These are phyloP conservation scores for Oligia latruncula DNA, from an alignment of 2,888 invertebrate genomes.

Conservation along the genomic window DNA sequence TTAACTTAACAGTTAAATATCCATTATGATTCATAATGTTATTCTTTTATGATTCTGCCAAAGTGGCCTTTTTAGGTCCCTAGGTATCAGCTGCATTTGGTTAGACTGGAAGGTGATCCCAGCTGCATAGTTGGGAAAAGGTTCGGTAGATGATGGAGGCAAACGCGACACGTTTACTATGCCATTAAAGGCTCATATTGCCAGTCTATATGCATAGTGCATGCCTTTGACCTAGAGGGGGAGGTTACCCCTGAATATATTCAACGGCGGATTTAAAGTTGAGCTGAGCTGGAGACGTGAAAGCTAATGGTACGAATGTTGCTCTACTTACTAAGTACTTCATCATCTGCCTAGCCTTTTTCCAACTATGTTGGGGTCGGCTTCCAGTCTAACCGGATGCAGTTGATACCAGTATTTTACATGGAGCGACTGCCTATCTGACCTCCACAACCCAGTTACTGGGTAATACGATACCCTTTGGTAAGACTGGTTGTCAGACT, in stretches of 20 bases:
- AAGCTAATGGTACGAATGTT: slow-evolving; percentile 17
- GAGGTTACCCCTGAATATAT: slow-evolving; percentile 65
- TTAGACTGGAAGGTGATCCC: not conserved
- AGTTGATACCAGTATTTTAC: too few species aligned
- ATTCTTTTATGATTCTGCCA: too few species aligned
- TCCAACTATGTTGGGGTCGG: too few species aligned
- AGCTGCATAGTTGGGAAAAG: not conserved
- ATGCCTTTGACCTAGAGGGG: slow-evolving; percentile 63
- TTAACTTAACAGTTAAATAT: too few species aligned
- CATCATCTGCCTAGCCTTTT: too few species aligned
- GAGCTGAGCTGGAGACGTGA: slow-evolving; percentile 35
- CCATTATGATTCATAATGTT: too few species aligned
- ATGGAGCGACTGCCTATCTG: too few species aligned
- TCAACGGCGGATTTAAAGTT: slow-evolving; percentile 66
- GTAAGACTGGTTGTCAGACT: too few species aligned
- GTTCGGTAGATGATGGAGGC: not conserved
- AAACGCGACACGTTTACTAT: slow-evolving; percentile 29
- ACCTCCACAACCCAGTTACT: too few species aligned
- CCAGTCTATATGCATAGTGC: slow-evolving; percentile 63
- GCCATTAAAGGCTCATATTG: slow-evolving; percentile 24
- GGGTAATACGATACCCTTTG: too few species aligned
- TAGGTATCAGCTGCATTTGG: not conserved
- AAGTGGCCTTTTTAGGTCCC: too few species aligned
- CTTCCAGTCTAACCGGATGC: too few species aligned
- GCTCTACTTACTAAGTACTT: slow-evolving; percentile 34